These are phyloP conservation scores for Oscheius sp. DNA, from an alignment of 2,888 invertebrate species.

Conservation along the genomic window DNA sequence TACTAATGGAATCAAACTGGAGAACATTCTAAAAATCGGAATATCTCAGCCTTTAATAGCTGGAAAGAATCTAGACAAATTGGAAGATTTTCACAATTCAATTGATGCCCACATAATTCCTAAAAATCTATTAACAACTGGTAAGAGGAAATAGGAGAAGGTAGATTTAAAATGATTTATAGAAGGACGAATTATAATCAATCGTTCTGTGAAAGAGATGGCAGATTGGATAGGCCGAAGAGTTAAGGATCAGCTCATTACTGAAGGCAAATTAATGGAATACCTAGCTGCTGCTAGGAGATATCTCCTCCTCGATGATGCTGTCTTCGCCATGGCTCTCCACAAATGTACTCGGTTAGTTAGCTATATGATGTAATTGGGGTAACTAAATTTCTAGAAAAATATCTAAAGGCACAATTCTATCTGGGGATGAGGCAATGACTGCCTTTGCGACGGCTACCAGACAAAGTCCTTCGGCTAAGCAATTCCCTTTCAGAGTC, in stretches of 20 bases:
- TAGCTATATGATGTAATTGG: neutral
- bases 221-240: constrained; percentile 5
- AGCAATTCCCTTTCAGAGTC: constrained; percentile 5
- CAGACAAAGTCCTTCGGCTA: neutral
- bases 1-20: neutral
- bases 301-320: constrained; percentile 24
- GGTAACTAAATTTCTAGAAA: constrained; percentile 2
- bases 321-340: constrained; percentile 18
- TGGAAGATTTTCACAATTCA: constrained; percentile 1
- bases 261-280: constrained; percentile 14
- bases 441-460: constrained; percentile 23
- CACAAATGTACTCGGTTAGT: constrained; percentile 28
- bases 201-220: neutral
- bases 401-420: neutral
- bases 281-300: constrained; percentile 9
- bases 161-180: too few species aligned
- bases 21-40: constrained; percentile 22
- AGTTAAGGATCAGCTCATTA: constrained; percentile 15
- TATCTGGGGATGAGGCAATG: constrained; percentile 15
- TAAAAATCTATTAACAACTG: neutral
- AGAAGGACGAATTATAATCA: constrained; percentile 13
- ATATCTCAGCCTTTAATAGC: neutral
- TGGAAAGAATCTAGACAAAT: constrained; percentile 4
- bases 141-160: neutral
- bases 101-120: neutral